Conservation (phyloP, 2,797 vertebrate species). For the Molossus alvarezi region DNA sequence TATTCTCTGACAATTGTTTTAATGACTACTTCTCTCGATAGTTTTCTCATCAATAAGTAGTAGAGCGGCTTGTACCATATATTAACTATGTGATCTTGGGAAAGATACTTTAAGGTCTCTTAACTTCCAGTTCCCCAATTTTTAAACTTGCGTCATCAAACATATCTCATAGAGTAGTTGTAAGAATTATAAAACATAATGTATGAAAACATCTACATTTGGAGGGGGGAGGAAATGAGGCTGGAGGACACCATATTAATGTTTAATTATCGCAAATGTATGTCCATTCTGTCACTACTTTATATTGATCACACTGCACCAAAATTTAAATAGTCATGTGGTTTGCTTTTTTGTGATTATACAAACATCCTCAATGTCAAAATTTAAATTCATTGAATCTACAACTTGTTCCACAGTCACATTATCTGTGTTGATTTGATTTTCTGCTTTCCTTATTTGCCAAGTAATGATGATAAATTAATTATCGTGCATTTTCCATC, state of each 20-base stretch:
- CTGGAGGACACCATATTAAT: neutral
- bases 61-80: neutral
- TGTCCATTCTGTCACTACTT: neutral
- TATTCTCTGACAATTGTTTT: neutral
- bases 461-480: conserved; percentile 56
- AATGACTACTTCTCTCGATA: neutral
- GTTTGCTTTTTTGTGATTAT: neutral
- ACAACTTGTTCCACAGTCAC: neutral
- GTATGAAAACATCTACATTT: neutral
- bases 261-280: neutral
- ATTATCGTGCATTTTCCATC: conserved; percentile 53
- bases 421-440: conserved; percentile 51
- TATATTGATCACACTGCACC: neutral
- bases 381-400: conserved; percentile 25
- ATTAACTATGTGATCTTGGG: neutral
- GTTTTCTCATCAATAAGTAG: neutral
- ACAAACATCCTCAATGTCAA: conserved; percentile 13
- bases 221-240: neutral
- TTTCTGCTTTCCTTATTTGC: conserved; percentile 46
- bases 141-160: conserved; percentile 46
- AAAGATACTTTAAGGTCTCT: neutral
- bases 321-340: neutral
- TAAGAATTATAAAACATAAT: conserved; percentile 17
- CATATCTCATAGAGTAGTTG: neutral
- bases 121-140: neutral